Percentiles rank a stretch among this genome's conserved stretches.
Evolutionary conservation across 2,797 vertebrate genomes (phyloP).

Genomic region (Huso huso): DNA sequence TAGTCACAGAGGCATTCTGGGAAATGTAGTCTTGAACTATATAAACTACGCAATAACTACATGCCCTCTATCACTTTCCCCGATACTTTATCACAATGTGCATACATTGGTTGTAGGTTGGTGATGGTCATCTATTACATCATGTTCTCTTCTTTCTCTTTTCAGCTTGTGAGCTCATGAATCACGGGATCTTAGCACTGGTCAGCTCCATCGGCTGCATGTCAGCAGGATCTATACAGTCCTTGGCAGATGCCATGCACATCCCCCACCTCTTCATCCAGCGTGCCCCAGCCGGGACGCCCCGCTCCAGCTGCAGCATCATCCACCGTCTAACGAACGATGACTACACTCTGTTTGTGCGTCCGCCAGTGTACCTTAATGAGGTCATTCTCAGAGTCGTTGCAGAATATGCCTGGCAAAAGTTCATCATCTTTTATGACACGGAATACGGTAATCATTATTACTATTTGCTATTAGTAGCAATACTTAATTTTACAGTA

Average conservation of each 20-base stretch:
- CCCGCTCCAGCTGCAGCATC: constrained; percentile 73
- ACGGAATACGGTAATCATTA: constrained; percentile 80
- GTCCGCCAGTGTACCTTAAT: constrained; percentile 89
- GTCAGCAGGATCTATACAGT: constrained; percentile 86
- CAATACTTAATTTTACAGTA: too few relatives aligned
- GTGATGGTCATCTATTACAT: constrained; percentile 3
- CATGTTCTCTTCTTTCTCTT: constrained; percentile 21
- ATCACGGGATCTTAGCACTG: constrained; percentile 92
- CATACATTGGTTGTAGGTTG: too few relatives aligned
- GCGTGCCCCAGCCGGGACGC: constrained; percentile 74
- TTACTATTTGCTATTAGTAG: background rate
- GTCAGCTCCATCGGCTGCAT: constrained; percentile 96
- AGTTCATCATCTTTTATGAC: constrained; percentile 96
- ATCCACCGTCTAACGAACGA: constrained; percentile 74
- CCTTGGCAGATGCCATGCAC: constrained; percentile 92
- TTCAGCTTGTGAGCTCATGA: constrained; percentile 96
- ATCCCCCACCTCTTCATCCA: constrained; percentile 97
- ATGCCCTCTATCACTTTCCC: too few relatives aligned
- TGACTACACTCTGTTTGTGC: constrained; percentile 90
- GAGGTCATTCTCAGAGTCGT: constrained; percentile 92
- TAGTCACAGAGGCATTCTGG: too few relatives aligned
- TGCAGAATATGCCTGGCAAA: constrained; percentile 95
- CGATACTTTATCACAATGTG: too few relatives aligned
- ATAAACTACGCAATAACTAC: too few relatives aligned
- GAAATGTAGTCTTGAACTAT: too few relatives aligned